These are phyloP conservation scores for Bombus sibiricus DNA, from an alignment of 1,140 invertebrate species.

Conservation along the genomic window DNA sequence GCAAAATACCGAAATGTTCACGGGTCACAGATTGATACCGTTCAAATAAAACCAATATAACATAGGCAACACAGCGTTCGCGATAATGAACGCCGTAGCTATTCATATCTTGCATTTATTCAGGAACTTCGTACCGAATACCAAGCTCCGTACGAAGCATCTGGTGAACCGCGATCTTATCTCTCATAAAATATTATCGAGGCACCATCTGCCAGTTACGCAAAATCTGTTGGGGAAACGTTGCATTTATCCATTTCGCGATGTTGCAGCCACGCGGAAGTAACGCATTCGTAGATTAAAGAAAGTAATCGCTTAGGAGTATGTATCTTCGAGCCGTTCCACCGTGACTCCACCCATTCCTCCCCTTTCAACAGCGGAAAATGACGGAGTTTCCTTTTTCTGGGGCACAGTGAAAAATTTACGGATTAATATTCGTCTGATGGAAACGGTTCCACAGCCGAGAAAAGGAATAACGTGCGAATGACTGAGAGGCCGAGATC, in stretches of 20 bases:
- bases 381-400: conserved; percentile 1
- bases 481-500: not conserved
- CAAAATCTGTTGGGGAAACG: conserved; percentile 59
- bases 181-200: conserved; percentile 64
- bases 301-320: conserved; percentile 40
- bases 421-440: conserved; percentile 37
- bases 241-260: conserved; percentile 59
- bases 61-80: not conserved
- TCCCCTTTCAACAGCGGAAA: not conserved
- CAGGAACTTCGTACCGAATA: conserved; percentile 48
- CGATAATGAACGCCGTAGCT: conserved; percentile 23
- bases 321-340: not conserved
- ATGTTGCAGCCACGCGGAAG: conserved; percentile 44
- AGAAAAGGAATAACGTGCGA: not conserved
- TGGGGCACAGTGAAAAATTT: conserved; percentile 23
- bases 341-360: not conserved
- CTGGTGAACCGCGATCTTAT: conserved; percentile 63
- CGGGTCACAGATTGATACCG: conserved; percentile 16
- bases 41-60: conserved; percentile 7
- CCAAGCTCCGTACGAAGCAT: conserved; percentile 38
- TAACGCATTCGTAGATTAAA: conserved; percentile 59
- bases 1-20: conserved; percentile 3
- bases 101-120: conserved; percentile 44
- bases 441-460: not conserved
- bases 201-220: conserved; percentile 64